Conservation (phyloP, 2,797 vertebrate genomes). For the Tauraco hartlaubi region DNA sequence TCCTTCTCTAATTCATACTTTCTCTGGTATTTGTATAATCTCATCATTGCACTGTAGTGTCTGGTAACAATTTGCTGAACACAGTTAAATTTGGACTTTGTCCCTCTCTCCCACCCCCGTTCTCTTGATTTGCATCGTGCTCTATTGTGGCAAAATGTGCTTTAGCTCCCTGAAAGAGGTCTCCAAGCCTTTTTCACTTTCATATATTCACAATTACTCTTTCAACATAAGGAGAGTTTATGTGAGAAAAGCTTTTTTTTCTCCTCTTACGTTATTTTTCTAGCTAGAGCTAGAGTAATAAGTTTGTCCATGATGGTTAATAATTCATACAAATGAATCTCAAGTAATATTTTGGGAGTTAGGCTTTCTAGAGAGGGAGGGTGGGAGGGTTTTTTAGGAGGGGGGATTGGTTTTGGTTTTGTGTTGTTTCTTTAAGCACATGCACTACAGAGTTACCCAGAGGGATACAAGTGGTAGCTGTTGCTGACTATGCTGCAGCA, state of each 20-base stretch:
- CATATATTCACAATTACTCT: not conserved
- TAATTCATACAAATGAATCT: slow-evolving; percentile 59
- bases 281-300: slow-evolving; percentile 62
- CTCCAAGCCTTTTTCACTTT: not conserved
- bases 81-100: slow-evolving; percentile 17
- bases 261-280: slow-evolving; percentile 21
- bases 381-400: not conserved
- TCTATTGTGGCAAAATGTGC: slow-evolving; percentile 24
- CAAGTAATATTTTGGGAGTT: slow-evolving; percentile 38
- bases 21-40: slow-evolving; percentile 25
- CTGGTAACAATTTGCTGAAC: slow-evolving; percentile 53
- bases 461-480: not conserved
- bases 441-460: slow-evolving; percentile 60
- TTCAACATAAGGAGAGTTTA: not conserved
- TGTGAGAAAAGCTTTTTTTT: slow-evolving; percentile 11
- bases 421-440: slow-evolving; percentile 49
- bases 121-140: slow-evolving; percentile 11
- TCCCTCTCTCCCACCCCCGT: not conserved
- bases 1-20: slow-evolving; percentile 17
- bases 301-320: slow-evolving; percentile 37
- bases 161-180: slow-evolving; percentile 37
- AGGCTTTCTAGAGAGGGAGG: slow-evolving; percentile 2
- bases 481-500: slow-evolving; percentile 1
- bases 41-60: slow-evolving; percentile 45
- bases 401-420: not conserved